Evolutionary conservation across 2,797 vertebrate genomes (phyloP).

Genomic region (Anomalospiza imberbis): DNA sequence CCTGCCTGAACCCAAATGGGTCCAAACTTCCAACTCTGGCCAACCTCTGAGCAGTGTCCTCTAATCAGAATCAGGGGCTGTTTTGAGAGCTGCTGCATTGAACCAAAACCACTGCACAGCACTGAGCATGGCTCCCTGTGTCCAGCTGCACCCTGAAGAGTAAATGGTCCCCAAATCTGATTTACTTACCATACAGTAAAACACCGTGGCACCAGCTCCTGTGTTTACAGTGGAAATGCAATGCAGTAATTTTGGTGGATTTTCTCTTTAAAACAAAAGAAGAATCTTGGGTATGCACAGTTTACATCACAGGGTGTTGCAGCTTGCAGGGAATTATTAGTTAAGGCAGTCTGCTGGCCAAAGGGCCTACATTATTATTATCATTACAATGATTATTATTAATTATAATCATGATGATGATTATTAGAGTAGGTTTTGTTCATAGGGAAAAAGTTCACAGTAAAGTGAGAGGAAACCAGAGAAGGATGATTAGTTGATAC

Average conservation of each 20-base stretch:
- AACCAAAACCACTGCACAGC: neutral
- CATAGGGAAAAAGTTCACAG: conserved; percentile 14
- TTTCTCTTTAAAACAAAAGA: conserved; percentile 60
- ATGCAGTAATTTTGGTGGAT: conserved; percentile 68
- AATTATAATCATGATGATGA: neutral
- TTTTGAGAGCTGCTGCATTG: neutral
- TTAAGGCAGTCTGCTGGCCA: conserved; percentile 46
- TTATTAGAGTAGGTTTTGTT: conserved; percentile 14
- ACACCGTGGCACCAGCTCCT: conserved; percentile 66
- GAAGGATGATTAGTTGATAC: conserved; percentile 18
- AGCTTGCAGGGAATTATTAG: conserved; percentile 37
- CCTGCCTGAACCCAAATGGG: neutral
- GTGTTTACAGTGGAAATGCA: conserved; percentile 78
- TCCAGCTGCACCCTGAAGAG: neutral
- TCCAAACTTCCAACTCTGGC: neutral
- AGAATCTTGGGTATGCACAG: conserved; percentile 44
- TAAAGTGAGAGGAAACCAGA: conserved; percentile 35
- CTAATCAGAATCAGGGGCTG: neutral
- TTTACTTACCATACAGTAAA: conserved; percentile 73
- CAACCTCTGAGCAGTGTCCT: neutral
- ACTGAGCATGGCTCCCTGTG: neutral
- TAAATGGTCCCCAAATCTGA: neutral
- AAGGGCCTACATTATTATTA: conserved; percentile 22
- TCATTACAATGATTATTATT: neutral
- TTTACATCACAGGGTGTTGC: neutral